These are phyloP conservation scores for Falco peregrinus DNA, from an alignment of 2,797 vertebrate genomes.

Conservation along the genomic window DNA sequence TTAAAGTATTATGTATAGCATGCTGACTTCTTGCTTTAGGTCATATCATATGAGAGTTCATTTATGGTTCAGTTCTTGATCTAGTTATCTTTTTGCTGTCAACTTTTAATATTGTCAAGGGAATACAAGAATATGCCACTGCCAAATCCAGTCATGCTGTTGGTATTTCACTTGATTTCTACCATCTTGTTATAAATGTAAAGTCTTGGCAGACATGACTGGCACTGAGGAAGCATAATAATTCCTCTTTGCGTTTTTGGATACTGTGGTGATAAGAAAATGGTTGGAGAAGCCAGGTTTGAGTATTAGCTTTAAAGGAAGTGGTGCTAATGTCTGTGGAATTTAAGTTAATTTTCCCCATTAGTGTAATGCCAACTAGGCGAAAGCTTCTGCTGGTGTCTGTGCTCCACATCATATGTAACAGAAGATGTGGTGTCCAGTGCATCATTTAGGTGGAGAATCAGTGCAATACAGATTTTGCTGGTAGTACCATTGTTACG, in stretches of 20 bases:
- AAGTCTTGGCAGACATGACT: conserved; percentile 7
- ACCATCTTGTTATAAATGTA: conserved; percentile 11
- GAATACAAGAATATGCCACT: neutral
- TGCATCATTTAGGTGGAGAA: neutral
- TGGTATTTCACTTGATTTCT: conserved; percentile 13
- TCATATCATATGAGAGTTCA: neutral
- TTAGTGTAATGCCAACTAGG: too few species aligned
- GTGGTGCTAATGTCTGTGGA: neutral
- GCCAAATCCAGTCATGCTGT: neutral
- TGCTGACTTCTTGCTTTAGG: neutral
- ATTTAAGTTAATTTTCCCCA: neutral
- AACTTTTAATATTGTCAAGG: neutral
- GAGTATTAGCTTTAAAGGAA: neutral
- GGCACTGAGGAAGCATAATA: neutral
- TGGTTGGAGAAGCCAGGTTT: neutral
- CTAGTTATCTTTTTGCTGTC: conserved; percentile 3
- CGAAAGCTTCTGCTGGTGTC: neutral
- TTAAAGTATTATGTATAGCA: neutral
- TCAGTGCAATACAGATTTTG: neutral
- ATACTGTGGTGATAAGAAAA: neutral
- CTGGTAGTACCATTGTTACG: neutral
- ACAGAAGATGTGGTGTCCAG: neutral
- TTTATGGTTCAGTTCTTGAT: conserved; percentile 16
- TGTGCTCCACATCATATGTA: neutral
- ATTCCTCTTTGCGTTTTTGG: neutral